Evolutionary conservation across 2,113 vertebrate genomes (phyloP).

Genomic region (Heloderma charlesbogerti): DNA sequence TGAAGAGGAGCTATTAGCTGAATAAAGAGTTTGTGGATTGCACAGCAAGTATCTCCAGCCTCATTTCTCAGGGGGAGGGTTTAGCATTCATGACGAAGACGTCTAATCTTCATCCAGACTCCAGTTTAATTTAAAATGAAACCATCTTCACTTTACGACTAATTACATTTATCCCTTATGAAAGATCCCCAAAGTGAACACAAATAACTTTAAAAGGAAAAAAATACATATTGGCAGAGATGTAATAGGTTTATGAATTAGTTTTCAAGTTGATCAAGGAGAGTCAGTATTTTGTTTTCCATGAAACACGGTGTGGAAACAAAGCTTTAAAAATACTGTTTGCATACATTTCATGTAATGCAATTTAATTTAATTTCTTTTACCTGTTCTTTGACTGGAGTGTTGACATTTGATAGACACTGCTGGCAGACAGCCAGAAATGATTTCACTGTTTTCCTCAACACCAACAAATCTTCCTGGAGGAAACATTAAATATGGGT

Average conservation of each 20-base stretch:
- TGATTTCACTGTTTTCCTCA: constrained; percentile 97
- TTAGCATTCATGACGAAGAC: no score
- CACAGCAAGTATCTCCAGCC: no score
- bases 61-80: no score
- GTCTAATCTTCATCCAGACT: neutral
- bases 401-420: constrained; percentile 99
- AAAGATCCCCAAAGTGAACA: neutral
- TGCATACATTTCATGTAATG: constrained; percentile 10
- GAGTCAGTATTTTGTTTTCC: neutral
- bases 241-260: neutral
- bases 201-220: neutral
- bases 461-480: constrained; percentile 94
- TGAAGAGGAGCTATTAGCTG: no score
- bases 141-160: neutral
- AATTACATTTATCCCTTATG: neutral
- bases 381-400: constrained; percentile 98
- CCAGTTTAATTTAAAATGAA: neutral
- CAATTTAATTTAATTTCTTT: constrained; percentile 42
- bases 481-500: constrained; percentile 59
- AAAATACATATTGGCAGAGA: neutral
- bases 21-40: no score
- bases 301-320: neutral
- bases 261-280: neutral
- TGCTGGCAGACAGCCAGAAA: constrained; percentile 98
- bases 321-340: neutral